Evolutionary conservation across 2,888 invertebrate genomes (phyloP).

Genomic region (Busseola fusca): DNA sequence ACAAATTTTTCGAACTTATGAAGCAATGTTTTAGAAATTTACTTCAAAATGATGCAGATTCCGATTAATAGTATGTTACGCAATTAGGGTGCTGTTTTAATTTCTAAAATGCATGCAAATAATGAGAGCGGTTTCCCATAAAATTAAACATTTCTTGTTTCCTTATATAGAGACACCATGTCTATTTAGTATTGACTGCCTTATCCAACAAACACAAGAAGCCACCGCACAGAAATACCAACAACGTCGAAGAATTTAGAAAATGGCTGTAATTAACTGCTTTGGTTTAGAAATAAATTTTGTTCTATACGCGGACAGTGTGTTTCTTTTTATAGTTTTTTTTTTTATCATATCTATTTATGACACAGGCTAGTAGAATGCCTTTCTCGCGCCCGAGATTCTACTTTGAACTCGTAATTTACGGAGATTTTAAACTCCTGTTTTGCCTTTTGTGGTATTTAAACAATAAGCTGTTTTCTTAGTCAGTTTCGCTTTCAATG

Average conservation of each 20-base stretch:
- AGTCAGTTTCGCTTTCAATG: slow-evolving; percentile 13
- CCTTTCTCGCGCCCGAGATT: slow-evolving; percentile 39
- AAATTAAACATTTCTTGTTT: neutral
- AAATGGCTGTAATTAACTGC: slow-evolving; percentile 69
- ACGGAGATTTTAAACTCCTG: slow-evolving; percentile 17
- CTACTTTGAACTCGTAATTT: slow-evolving; percentile 42
- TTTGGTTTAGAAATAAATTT: slow-evolving; percentile 64
- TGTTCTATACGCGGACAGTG: slow-evolving; percentile 51
- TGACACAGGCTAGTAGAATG: slow-evolving; percentile 46
- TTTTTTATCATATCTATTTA: slow-evolving; percentile 63
- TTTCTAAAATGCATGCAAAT: neutral
- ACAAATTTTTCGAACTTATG: too few species aligned
- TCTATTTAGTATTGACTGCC: slow-evolving; percentile 5
- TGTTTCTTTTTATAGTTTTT: slow-evolving; percentile 43
- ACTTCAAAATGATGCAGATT: too few species aligned
- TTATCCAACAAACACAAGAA: slow-evolving; percentile 23
- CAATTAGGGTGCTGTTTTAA: too few species aligned
- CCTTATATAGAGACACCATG: neutral
- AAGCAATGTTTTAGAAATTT: too few species aligned
- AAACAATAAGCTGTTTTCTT: neutral
- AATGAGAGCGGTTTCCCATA: neutral
- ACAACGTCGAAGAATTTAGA: slow-evolving; percentile 63
- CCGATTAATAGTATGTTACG: too few species aligned
- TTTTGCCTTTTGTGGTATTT: slow-evolving; percentile 26
- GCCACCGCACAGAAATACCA: slow-evolving; percentile 60